These are phyloP conservation scores for Ceratitis capitata DNA, from an alignment of 1,140 invertebrate species.

Conservation along the genomic window DNA sequence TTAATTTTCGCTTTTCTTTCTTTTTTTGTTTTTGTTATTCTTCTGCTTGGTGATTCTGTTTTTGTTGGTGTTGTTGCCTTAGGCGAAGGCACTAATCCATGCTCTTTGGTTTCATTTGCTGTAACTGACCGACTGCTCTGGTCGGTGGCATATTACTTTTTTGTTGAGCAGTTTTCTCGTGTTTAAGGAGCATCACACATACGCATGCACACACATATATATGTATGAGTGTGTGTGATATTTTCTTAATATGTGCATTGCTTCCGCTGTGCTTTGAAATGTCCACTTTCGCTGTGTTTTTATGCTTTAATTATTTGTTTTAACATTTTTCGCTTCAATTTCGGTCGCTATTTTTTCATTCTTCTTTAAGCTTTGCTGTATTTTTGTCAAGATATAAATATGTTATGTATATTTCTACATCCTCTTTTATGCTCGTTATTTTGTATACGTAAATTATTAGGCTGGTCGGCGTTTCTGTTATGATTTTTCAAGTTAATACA, in stretches of 20 bases:
- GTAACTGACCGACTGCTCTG: not conserved
- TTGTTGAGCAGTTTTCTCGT: not conserved
- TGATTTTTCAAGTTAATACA: not conserved
- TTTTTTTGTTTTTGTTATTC: not conserved
- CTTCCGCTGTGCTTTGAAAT: not conserved
- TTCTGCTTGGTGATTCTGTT: not conserved
- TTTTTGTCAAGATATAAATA: not conserved
- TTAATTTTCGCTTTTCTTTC: not conserved
- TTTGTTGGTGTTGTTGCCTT: not conserved
- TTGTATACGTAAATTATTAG: not conserved
- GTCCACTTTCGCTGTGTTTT: not conserved
- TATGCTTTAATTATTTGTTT: not conserved
- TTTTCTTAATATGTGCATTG: not conserved
- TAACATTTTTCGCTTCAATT: not conserved
- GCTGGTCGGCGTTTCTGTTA: not conserved
- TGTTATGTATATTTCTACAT: not conserved
- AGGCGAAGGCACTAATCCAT: not conserved
- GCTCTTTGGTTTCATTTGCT: not conserved
- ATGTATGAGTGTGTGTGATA: not conserved
- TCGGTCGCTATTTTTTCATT: not conserved
- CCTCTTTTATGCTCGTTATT: not conserved
- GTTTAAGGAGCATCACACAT: not conserved
- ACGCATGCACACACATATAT: not conserved
- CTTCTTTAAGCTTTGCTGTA: not conserved
- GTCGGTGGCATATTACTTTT: not conserved